Conservation (phyloP, 2,797 vertebrate species). For the Neoniphon sammara region DNA sequence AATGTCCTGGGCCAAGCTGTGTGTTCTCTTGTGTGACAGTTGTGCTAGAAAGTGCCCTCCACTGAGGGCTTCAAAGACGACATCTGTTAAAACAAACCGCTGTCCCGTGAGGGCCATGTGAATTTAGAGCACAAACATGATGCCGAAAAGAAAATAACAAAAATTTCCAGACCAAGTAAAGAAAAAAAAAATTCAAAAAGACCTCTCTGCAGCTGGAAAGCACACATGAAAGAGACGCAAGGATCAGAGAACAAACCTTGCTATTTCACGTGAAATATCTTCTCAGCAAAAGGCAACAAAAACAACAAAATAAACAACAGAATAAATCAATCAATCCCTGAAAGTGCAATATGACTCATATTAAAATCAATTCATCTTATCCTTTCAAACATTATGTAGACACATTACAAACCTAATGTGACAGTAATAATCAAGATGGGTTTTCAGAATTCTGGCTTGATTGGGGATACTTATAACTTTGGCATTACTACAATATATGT, state of each 20-base stretch:
- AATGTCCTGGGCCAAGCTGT: constrained; percentile 64
- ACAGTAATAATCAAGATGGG: neutral
- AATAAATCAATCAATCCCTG: no score
- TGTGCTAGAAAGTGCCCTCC: constrained; percentile 69
- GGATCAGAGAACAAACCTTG: constrained; percentile 45
- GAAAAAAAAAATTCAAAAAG: constrained; percentile 64
- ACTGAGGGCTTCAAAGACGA: constrained; percentile 77
- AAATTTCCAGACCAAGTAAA: constrained; percentile 72
- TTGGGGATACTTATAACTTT: constrained; percentile 5
- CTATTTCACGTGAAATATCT: constrained; percentile 35
- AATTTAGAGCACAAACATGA: constrained; percentile 70
- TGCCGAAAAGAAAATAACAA: constrained; percentile 29
- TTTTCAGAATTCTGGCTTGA: neutral
- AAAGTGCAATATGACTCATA: neutral
- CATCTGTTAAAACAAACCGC: constrained; percentile 80
- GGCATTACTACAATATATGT: constrained; percentile 8
- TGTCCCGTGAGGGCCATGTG: constrained; percentile 55
- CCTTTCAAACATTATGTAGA: neutral
- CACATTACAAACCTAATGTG: no score
- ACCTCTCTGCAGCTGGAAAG: constrained; percentile 44
- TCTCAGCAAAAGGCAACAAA: constrained; percentile 33
- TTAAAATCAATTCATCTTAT: neutral
- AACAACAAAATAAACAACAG: constrained; percentile 22
- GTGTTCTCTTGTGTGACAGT: constrained; percentile 72
- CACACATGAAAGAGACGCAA: constrained; percentile 52